These are phyloP conservation scores for Cairina moschata DNA, from an alignment of 2,113 vertebrate genomes.

Conservation along the genomic window DNA sequence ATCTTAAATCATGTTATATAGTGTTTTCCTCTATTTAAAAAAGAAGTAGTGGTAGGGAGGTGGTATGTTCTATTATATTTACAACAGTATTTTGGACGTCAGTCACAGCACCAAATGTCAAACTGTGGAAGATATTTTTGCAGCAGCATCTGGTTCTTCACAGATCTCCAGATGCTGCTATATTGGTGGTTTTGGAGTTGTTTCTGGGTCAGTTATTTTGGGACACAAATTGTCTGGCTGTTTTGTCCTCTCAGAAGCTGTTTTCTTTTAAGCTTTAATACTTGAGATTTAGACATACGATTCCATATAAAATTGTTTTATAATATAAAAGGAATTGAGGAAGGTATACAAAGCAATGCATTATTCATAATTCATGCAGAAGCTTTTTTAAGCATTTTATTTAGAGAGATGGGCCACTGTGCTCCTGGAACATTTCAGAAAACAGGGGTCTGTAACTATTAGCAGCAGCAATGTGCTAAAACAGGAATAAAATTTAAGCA, in stretches of 20 bases:
- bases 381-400: slow-evolving; percentile 5
- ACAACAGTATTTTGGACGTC: slow-evolving; percentile 20
- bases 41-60: not conserved
- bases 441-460: not conserved
- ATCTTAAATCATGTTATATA: not conserved
- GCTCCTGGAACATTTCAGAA: slow-evolving; percentile 27
- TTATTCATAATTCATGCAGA: not conserved
- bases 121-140: slow-evolving; percentile 8
- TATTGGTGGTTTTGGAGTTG: slow-evolving; percentile 21
- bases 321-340: not conserved
- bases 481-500: not conserved
- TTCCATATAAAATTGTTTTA: slow-evolving; percentile 3
- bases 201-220: slow-evolving; percentile 53
- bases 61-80: slow-evolving; percentile 11
- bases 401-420: not conserved
- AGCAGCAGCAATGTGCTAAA: slow-evolving; percentile 12
- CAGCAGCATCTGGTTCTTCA: slow-evolving; percentile 30
- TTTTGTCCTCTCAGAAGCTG: slow-evolving; percentile 26
- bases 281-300: not conserved
- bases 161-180: slow-evolving; percentile 32
- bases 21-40: not conserved
- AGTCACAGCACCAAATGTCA: slow-evolving; percentile 5
- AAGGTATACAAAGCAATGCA: not conserved
- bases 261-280: slow-evolving; percentile 25
- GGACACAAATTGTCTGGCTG: not conserved